Evolutionary conservation across 2,888 invertebrate genomes (phyloP), one percentile per base, ranked within the genome.

Genomic region (Protodeltote pygarga): DNA sequence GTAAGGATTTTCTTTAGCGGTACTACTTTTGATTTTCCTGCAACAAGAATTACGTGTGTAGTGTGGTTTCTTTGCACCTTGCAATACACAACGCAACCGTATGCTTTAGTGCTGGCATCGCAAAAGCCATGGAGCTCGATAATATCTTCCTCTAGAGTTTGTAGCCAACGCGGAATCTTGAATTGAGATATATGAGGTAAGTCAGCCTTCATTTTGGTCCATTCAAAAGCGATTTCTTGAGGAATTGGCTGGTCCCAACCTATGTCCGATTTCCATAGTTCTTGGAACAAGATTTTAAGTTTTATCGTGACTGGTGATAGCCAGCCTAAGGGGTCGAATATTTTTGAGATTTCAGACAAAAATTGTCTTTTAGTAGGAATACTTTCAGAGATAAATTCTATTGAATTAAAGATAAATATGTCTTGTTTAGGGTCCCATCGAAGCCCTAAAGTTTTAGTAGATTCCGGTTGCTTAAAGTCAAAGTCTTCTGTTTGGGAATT

Each of bases 271-370:
- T 27, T 33, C 41, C 41, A 41, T 3, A n/a, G 9, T 1, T 27
- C 17, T 20, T 41, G 32, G n/a, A 41, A 41, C 13, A 41, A 11
- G 0, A 41, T 41, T 10, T 41, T 41, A 3, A 31, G 25, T 15
- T 25, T 40, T 17, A 40, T 40, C 14, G 32, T 32, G 17, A 32
- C 19, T 6, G 24, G 24, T 2, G 31, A 13, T 0, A 57, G 10
- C 50, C 50, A 61, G 0, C 53, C 58, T 8, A 54, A 29, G 0
- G 62, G 54, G 19, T 62, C 57, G 16, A 41, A 62, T 17, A 49
- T 15, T 19, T 49, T 57, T 0, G 51, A 46, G 11, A 62, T 46
- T 3, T 50, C 31, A 8, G 59, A 59, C 1, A 62, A 33, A 17
- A 64, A 16, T 2, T 3, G 5, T 10, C 64, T 28, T 40, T 59